Conservation (phyloP, 2,113 vertebrate genomes). For the Serinus canaria region DNA sequence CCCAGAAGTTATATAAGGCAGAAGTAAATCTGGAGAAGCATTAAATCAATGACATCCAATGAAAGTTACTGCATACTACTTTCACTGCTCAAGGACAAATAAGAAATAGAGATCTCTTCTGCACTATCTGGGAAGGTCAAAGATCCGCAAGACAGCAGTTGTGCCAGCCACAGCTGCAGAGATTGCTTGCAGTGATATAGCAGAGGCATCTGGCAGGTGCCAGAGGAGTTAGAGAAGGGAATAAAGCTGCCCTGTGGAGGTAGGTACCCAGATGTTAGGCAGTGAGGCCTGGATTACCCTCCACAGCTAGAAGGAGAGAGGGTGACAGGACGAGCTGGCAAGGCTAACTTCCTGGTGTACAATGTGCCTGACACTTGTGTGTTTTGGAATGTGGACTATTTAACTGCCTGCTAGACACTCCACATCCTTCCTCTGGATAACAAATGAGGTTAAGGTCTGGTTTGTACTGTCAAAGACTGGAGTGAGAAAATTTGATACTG, state of each 20-base stretch:
- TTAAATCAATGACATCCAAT: background rate
- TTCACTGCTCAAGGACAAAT: background rate
- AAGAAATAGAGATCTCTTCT: background rate
- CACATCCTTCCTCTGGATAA: background rate
- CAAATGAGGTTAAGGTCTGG: background rate
- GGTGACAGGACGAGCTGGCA: background rate
- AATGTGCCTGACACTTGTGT: rapidly evolving
- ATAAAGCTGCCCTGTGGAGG: background rate
- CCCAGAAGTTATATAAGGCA: background rate
- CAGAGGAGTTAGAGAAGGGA: background rate
- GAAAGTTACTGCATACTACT: background rate
- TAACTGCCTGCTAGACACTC: background rate
- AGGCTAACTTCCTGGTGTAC: background rate
- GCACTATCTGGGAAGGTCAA: background rate
- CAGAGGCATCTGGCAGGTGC: background rate
- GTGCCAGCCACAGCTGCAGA: background rate
- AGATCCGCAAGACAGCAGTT: background rate
- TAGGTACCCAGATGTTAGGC: too few relatives aligned
- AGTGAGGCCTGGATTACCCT: background rate
- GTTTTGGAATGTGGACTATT: background rate
- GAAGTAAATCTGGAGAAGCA: background rate
- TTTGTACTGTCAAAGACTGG: background rate
- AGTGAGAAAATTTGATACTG: background rate
- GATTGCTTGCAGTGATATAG: background rate
- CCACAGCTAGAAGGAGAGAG: background rate